phyloP scores from a whole-genome alignment of 2,888 invertebrate species.

The Adelphocoris suturalis region DNA sequence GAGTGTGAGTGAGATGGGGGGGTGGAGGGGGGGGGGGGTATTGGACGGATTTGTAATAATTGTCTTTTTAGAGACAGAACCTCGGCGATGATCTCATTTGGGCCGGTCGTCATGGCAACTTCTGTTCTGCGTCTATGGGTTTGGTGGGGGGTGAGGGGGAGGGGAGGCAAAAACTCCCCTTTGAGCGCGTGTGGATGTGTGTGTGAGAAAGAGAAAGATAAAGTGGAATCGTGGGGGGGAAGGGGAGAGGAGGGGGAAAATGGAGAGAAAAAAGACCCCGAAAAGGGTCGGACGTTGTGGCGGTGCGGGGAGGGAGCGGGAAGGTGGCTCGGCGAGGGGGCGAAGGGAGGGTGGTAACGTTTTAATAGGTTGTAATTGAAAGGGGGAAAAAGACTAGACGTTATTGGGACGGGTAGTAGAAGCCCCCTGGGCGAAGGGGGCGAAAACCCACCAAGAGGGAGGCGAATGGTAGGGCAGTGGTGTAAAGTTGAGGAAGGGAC shows the following conservation, averaged over 20 bases:
- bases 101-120: slow-evolving; percentile 65
- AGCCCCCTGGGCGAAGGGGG: slow-evolving; percentile 26
- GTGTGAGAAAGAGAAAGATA: slow-evolving; percentile 36
- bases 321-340: too few relatives aligned
- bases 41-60: slow-evolving; percentile 67
- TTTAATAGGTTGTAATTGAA: slow-evolving; percentile 72
- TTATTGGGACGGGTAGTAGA: slow-evolving; percentile 71
- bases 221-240: background rate
- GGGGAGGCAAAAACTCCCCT: background rate
- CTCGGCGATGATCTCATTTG: slow-evolving; percentile 65
- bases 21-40: background rate
- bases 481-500: slow-evolving; percentile 57
- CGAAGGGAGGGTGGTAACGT: slow-evolving; percentile 70
- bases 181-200: slow-evolving; percentile 12
- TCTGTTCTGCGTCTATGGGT: slow-evolving; percentile 60
- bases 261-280: slow-evolving; percentile 18
- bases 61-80: slow-evolving; percentile 67
- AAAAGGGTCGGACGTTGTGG: slow-evolving; percentile 33
- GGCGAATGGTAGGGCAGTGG: slow-evolving; percentile 60
- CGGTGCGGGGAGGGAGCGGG: slow-evolving; percentile 23
- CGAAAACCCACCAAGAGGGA: slow-evolving; percentile 18
- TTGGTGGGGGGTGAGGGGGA: background rate
- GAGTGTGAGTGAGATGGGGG: background rate
- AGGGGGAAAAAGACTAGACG: slow-evolving; percentile 61
- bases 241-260: background rate